Evolutionary conservation across 2,113 vertebrate species (phyloP), one percentile per base, ranked within the genome.

Genomic region (Petrocephalus microphthalmus): DNA sequence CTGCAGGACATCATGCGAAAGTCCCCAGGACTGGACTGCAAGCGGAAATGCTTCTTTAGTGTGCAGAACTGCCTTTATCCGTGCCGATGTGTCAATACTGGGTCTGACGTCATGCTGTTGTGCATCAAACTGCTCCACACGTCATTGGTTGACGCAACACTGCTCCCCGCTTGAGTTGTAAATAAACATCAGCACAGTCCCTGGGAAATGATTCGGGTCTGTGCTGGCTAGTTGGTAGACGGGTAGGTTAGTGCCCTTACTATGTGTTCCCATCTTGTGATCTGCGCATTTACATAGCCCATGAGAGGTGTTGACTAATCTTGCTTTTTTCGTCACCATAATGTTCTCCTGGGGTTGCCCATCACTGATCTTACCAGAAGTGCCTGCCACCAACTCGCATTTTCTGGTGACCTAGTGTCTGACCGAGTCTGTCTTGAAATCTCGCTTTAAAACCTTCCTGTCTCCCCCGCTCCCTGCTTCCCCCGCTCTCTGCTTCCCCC

Each of bases 1-100:
- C 89, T 29, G 94, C 94, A 95, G 92, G 94, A 89, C 92, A 67
- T n/a, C 86, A 91, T 60, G 25, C 56, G 88, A 91, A 87, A 88
- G 84, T 86, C 51, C 51, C 83, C 10, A 3, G 47, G 20, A 51
- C 49, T 6, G 10, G 13, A 53, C 83, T 33, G 22, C 22, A 2
- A 29, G 5, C 29, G 29, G 67, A 74, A 37, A 74, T 15, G 2
- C 15, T 19, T n/a, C 71, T n/a, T 33, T 6, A 13, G 29, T 17
- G 29, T 71, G 2, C 33, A 0, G 45, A 22, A 7, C 45, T 19
- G 47, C 22, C 47, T 51, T 47, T 3, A 19, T 49, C 22, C 81
- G 49, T 6, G 45, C 4, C 81, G 37, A 29, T 13, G 19, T 17
- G 42, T 45, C 45, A 22, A 7, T 47, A 83, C 19, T 84, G 33